Conservation (phyloP, 2,888 invertebrate species). For the Siphlonurus alternatus region DNA sequence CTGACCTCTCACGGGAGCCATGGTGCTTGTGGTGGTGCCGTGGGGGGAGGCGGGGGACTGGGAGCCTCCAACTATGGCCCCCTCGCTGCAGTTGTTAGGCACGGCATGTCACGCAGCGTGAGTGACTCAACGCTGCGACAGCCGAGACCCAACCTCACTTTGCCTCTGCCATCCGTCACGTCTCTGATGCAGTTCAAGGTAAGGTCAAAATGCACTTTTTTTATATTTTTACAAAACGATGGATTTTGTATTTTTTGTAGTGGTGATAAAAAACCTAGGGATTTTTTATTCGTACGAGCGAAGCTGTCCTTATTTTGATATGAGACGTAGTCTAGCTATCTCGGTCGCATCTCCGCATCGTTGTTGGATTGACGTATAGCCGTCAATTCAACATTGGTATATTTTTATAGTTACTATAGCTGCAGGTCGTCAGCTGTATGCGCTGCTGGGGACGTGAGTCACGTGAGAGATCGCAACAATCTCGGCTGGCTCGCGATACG, state of each 20-base stretch:
- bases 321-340: neutral
- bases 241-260: neutral
- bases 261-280: neutral
- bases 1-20: neutral
- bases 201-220: too few relatives aligned
- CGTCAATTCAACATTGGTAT: too few relatives aligned
- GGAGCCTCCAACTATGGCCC: slow-evolving; percentile 31
- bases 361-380: too few relatives aligned
- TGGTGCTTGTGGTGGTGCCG: neutral
- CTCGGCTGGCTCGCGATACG: too few relatives aligned
- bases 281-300: neutral
- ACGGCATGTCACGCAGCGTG: slow-evolving; percentile 23
- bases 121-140: slow-evolving; percentile 23
- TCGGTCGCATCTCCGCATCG: too few relatives aligned
- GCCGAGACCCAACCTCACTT: slow-evolving; percentile 22
- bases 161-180: slow-evolving; percentile 24
- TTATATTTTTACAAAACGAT: neutral
- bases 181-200: slow-evolving; percentile 26
- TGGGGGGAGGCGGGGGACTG: slow-evolving; percentile 17
- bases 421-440: too few relatives aligned
- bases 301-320: neutral
- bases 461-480: too few relatives aligned
- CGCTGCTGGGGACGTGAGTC: too few relatives aligned
- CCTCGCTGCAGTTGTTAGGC: slow-evolving; percentile 25
- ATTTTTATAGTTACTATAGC: too few relatives aligned